These are phyloP conservation scores for Phytoseiulus persimilis DNA, from an alignment of 2,888 invertebrate species.

Conservation along the genomic window DNA sequence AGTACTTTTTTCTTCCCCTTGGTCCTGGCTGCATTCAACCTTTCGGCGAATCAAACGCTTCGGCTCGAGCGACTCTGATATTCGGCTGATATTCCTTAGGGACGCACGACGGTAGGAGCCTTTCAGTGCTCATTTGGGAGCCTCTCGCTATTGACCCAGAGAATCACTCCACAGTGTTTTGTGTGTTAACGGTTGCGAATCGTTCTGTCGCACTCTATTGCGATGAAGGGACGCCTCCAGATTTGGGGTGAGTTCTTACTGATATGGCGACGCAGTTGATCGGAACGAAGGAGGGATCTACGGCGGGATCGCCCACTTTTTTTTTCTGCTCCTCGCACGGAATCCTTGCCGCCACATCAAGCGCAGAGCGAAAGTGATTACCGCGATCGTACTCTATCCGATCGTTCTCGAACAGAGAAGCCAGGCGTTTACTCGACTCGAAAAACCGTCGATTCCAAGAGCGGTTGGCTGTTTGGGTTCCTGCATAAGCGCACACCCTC, in stretches of 20 bases:
- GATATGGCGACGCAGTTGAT: background rate
- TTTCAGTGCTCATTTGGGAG: no score
- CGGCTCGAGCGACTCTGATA: no score
- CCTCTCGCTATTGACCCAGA: no score
- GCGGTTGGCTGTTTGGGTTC: background rate
- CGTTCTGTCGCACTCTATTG: no score
- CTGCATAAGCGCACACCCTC: background rate
- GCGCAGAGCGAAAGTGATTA: background rate
- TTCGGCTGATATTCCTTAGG: no score
- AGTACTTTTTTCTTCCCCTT: no score
- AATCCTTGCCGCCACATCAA: background rate
- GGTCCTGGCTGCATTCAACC: no score
- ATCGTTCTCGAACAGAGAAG: background rate
- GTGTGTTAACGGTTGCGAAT: no score
- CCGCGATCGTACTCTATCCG: background rate
- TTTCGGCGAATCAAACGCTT: no score
- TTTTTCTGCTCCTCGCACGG: background rate
- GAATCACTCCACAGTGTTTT: no score
- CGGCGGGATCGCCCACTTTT: background rate
- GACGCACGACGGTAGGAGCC: no score
- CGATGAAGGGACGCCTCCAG: no score
- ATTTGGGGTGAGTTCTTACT: background rate
- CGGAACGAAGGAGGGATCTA: background rate
- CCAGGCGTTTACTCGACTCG: background rate
- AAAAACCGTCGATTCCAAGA: background rate